A percentile compares a stretch with the other conserved stretches of the same genome.
Evolutionary conservation across 2,888 invertebrate genomes (phyloP).

Genomic region (Euplexia lucipara): DNA sequence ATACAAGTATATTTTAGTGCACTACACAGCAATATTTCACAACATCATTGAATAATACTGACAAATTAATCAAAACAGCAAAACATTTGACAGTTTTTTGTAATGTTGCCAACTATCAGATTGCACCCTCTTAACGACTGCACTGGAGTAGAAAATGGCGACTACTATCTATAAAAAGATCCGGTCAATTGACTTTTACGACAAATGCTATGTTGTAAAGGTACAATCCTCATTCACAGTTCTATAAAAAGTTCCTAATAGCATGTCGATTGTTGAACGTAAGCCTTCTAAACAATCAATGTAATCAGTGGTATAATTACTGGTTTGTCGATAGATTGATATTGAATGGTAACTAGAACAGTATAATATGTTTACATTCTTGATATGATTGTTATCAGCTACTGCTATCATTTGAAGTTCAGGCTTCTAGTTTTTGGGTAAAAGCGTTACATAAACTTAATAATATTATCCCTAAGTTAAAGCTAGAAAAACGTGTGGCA

Average conservation of each 20-base stretch:
- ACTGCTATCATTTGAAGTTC: neutral
- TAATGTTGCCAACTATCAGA: neutral
- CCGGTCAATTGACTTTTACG: slow-evolving; percentile 35
- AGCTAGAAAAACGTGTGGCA: slow-evolving; percentile 5
- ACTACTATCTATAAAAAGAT: slow-evolving; percentile 39
- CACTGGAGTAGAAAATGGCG: slow-evolving; percentile 15
- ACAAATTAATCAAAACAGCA: too few species aligned
- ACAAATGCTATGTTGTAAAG: slow-evolving; percentile 21
- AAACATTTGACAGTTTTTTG: too few species aligned
- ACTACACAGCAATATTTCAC: too few species aligned
- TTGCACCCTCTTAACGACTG: slow-evolving; percentile 10
- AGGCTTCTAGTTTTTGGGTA: neutral
- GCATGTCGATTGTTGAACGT: slow-evolving; percentile 2
- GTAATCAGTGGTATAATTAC: slow-evolving; percentile 13
- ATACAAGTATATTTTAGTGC: too few species aligned
- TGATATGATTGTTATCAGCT: slow-evolving; percentile 4
- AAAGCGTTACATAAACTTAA: slow-evolving; percentile 8
- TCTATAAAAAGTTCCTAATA: slow-evolving; percentile 16
- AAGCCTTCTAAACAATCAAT: slow-evolving; percentile 6
- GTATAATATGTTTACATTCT: neutral
- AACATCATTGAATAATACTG: too few species aligned
- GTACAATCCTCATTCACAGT: slow-evolving; percentile 29
- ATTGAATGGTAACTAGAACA: neutral
- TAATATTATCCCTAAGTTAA: slow-evolving; percentile 6
- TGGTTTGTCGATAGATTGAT: neutral